Evolutionary conservation across 2,888 invertebrate species (phyloP).

Genomic region (Pheosia gnoma): DNA sequence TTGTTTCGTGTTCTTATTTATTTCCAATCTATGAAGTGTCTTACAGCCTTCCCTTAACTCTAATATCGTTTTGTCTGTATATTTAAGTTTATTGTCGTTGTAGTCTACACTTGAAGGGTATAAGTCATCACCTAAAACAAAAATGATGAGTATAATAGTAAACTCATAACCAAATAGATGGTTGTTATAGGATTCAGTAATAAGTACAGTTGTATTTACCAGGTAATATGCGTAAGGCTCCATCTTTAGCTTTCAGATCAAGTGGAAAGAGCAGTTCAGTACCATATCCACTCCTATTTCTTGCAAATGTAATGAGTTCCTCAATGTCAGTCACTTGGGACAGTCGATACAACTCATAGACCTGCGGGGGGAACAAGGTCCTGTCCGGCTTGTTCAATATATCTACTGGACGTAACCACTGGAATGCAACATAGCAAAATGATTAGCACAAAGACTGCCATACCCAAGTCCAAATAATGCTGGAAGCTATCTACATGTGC

Average conservation of each 20-base stretch:
- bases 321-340: conserved; percentile 82
- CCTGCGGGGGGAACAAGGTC: conserved; percentile 89
- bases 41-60: conserved; percentile 59
- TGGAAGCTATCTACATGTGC: too few relatives aligned
- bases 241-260: conserved; percentile 82
- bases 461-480: too few relatives aligned
- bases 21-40: conserved; percentile 63
- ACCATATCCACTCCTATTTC: conserved; percentile 80
- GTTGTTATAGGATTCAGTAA: too few relatives aligned
- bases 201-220: conserved; percentile 70
- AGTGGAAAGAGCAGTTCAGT: conserved; percentile 83
- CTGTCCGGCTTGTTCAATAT: conserved; percentile 72
- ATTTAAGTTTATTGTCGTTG: conserved; percentile 43
- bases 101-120: conserved; percentile 72
- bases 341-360: conserved; percentile 88
- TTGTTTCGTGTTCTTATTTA: conserved; percentile 25
- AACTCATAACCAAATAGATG: neutral
- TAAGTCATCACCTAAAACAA: conserved; percentile 79
- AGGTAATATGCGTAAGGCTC: conserved; percentile 83
- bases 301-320: conserved; percentile 84
- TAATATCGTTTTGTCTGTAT: conserved; percentile 60
- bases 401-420: conserved; percentile 88
- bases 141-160: conserved; percentile 9
- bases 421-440: conserved; percentile 41
- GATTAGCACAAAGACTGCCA: too few relatives aligned